Percentiles rank a stretch among this genome's conserved stretches.
Conservation (phyloP, 2,797 vertebrate genomes). For the Phataginus tetradactyla region DNA sequence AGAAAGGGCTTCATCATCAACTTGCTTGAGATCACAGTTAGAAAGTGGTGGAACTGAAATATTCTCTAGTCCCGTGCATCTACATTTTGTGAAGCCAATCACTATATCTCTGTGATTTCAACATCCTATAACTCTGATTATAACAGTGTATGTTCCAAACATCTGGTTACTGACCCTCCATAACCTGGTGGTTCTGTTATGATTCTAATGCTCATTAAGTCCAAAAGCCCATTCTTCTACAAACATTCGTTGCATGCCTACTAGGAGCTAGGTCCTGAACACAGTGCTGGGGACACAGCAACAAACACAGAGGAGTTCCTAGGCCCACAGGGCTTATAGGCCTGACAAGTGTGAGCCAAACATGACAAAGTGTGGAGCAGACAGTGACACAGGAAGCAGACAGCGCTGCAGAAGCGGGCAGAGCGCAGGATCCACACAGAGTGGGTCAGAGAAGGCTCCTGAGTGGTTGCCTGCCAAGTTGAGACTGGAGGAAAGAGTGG, state of each 20-base stretch:
- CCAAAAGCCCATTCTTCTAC: background rate
- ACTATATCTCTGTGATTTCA: background rate
- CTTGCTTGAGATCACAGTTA: background rate
- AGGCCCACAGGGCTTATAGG: background rate
- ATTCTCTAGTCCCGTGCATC: background rate
- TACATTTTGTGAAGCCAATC: background rate
- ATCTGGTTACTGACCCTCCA: background rate
- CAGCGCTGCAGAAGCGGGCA: background rate
- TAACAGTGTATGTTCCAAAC: background rate
- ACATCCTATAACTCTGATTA: background rate
- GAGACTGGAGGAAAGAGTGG: background rate
- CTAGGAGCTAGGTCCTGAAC: background rate
- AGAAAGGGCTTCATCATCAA: background rate
- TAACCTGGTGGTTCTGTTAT: background rate
- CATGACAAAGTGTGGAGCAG: background rate
- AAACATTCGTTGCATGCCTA: background rate
- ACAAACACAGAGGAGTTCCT: background rate
- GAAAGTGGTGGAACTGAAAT: background rate
- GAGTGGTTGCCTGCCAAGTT: background rate
- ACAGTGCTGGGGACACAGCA: background rate
- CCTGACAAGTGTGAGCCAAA: background rate
- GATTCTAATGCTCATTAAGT: background rate
- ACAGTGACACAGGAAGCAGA: background rate
- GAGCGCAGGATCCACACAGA: background rate
- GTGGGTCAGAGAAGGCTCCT: background rate